Base-by-base conservation (phyloP, 2,888 invertebrate species). In the Lapara coniferarum region DNA sequence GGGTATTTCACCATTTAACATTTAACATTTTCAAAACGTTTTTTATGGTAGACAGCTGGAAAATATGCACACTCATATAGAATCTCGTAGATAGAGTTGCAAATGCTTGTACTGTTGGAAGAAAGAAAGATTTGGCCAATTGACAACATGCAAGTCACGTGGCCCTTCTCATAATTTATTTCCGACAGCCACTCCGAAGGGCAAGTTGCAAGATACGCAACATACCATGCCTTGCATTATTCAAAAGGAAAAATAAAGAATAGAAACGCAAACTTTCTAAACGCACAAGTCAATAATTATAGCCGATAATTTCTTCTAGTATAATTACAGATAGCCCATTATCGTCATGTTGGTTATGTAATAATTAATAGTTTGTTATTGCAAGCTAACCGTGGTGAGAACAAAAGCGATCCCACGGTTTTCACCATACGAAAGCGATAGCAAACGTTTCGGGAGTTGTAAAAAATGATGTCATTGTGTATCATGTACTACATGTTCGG, bases 381-480 rank as follows among this genome's bases (percentile, higher is more conserved):
- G 52, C 69, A 76, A 16, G 77, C 75, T 72, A 73, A 75, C 71
- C 73, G 74, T 73, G 73, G 72, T 73, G 68, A 59, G 53, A 67
- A 67, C 77, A 75, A 83, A 81, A 77, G 72, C 58, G 73, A 78
- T 89, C 88, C 74, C 89, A 89, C 85, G 84, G 81, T 85, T 88
- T 87, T 86, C 86, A 84, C 82, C 80, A 55, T 84, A 85, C 77
- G 87, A 89, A 87, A 89, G 88, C 84, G 86, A 84, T 77, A 73
- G 74, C 74, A 72, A 72, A 13, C 49, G n/a, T 68, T 68, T 44
- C 44, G 53, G 52, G 63, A 44, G 3, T 16, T 68, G 44, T 69
- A 53, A 63, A 53, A 59, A 63, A 14, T 30, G 44, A 44, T 25
- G 52, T 44, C 52, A 52, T 16, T 52, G 58, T 68, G 52, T 44